These are phyloP conservation scores for Glyptemys insculpta DNA, from an alignment of 2,797 vertebrate genomes.

Conservation along the genomic window DNA sequence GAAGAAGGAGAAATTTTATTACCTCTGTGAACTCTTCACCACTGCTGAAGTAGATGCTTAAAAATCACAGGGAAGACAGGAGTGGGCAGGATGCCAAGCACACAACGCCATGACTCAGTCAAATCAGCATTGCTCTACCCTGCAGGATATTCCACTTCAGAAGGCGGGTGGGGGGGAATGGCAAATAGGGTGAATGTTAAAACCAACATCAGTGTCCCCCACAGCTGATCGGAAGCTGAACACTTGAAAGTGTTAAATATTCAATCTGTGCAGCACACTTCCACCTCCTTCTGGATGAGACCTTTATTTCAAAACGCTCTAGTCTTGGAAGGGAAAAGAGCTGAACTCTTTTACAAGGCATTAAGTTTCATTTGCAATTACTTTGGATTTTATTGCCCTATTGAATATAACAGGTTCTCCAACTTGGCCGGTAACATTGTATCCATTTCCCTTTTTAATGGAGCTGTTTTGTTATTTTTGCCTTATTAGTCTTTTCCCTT, in stretches of 20 bases:
- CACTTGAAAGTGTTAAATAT: neutral
- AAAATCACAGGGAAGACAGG: neutral
- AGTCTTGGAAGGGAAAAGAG: neutral
- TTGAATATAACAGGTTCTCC: conserved; percentile 71
- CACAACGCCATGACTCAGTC: neutral
- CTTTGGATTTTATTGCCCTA: conserved; percentile 72
- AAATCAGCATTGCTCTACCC: neutral
- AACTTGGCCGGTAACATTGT: conserved; percentile 55
- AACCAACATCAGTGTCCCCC: neutral
- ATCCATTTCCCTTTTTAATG: conserved; percentile 73
- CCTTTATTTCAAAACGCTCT: conserved; percentile 6
- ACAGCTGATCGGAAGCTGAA: neutral
- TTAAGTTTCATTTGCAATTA: conserved; percentile 79
- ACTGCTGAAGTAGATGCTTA: neutral
- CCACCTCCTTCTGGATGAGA: conserved; percentile 65
- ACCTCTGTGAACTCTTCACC: neutral
- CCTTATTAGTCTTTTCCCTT: conserved; percentile 74
- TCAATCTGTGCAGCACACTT: conserved; percentile 29
- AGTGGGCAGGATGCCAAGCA: fast-evolving
- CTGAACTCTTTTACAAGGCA: conserved; percentile 75
- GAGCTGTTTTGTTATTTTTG: conserved; percentile 73
- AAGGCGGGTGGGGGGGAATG: neutral
- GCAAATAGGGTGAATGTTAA: neutral
- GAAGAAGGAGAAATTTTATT: neutral
- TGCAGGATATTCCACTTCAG: neutral